phyloP scores from a whole-genome alignment of 1,140 invertebrate genomes.

The Sycophaga agraensis region DNA sequence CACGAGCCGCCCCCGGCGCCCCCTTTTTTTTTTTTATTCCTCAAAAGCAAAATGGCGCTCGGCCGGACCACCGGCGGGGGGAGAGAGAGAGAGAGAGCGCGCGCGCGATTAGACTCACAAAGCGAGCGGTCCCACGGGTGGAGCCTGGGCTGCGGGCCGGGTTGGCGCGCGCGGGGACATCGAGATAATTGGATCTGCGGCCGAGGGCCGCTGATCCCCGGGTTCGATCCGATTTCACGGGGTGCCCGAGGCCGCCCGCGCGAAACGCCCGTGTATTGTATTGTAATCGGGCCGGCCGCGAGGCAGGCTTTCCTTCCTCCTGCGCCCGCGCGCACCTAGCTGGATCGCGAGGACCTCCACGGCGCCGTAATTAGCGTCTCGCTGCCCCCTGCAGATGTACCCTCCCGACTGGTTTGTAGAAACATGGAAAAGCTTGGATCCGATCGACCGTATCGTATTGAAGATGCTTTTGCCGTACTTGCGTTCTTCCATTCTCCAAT shows the following conservation, averaged over 20 bases:
- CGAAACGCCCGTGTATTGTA: conserved; percentile 5
- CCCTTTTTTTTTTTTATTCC: conserved; percentile 24
- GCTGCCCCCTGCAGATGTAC: no score
- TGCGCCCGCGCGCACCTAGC: no score
- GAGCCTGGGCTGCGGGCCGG: conserved; percentile 41
- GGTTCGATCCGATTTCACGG: neutral
- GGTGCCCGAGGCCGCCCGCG: neutral
- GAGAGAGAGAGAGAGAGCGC: conserved; percentile 5
- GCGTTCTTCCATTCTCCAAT: no score
- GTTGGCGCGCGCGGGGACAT: conserved; percentile 57
- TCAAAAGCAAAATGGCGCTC: no score
- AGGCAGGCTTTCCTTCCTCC: neutral
- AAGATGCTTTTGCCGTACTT: no score
- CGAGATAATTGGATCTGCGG: conserved; percentile 56
- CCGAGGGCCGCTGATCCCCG: neutral
- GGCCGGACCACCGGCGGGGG: conserved; percentile 45
- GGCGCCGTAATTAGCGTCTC: no score
- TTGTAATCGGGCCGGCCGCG: conserved; percentile 1
- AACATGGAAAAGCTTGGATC: no score
- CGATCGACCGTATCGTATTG: no score
- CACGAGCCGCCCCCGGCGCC: neutral
- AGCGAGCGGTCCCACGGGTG: conserved; percentile 55
- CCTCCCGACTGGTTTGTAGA: no score
- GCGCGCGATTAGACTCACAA: conserved; percentile 58
- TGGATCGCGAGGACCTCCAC: no score